Evolutionary conservation across 2,113 vertebrate species (phyloP), one percentile per base, ranked within the genome.

Genomic region (Aphyosemion australe): DNA sequence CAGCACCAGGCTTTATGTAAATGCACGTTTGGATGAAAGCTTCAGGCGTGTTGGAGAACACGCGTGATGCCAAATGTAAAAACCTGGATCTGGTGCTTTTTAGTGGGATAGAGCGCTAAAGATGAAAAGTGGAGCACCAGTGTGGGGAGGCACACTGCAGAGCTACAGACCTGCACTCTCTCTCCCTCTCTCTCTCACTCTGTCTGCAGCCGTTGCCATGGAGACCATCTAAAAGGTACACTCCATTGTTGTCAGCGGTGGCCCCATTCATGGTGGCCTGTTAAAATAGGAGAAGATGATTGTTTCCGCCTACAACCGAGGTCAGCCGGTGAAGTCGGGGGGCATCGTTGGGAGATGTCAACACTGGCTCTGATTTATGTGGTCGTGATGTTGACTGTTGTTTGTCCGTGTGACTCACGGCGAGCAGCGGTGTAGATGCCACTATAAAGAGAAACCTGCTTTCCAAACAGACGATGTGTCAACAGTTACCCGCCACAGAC

Each of bases 141-240:
- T 77, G 68, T 52, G 59, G 76, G 58, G 80, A 85, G 81, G 57
- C 80, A 84, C 83, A 89, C 83, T 88, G 87, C 87, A 85, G 71
- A 82, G 78, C 80, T 34, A 32, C 50, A 51, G 76, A 85, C 58
- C 79, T 75, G 75, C 77, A 65, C 70, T 71, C 83, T 71, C 65
- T 66, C 65, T 55, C 49, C 70, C 65, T 69, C 59, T 31, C 77
- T 59, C 62, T 12, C 52, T 65, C 55, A 14, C 82, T 59, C 80
- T 87, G 87, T 89, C 89, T 91, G 88, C 89, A 87, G 81, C 87
- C 75, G 87, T 91, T 88, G 78, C 82, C 75, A 85, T 92, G 73
- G 88, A 20, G 69, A 92, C 87, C 79, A 80, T 78, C 82, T 86
- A 73, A 91, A 88, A 90, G 89, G 84, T 88, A 85, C 81, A 80